Conservation (phyloP, 2,113 vertebrate species). For the Oreochromis niloticus region DNA sequence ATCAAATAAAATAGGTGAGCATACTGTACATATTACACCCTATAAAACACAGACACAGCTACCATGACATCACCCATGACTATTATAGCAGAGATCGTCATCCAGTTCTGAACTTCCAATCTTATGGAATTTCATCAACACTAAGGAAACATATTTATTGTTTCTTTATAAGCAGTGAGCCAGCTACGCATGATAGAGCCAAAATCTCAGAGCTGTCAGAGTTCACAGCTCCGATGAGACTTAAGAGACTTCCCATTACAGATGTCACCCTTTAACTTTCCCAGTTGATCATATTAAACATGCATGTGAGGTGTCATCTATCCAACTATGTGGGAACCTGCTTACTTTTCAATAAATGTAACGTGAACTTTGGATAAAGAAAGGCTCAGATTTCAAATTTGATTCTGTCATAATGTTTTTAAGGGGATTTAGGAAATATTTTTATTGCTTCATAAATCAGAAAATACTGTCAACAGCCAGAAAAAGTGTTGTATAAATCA, state of each 20-base stretch:
- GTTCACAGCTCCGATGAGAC: not conserved
- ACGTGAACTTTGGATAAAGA: not conserved
- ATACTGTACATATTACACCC: not conserved
- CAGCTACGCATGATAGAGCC: not conserved
- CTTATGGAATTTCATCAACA: not conserved
- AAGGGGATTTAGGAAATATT: not conserved
- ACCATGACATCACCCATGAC: not conserved
- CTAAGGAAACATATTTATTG: not conserved
- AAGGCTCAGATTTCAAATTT: not conserved
- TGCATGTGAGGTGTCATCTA: not conserved
- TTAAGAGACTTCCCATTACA: not conserved
- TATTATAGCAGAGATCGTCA: not conserved
- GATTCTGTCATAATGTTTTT: not conserved
- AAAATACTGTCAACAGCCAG: not conserved
- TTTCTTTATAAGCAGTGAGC: not conserved
- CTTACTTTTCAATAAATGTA: not conserved
- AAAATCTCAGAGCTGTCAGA: not conserved
- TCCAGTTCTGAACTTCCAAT: not conserved
- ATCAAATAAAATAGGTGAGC: not conserved
- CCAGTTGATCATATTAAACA: not conserved
- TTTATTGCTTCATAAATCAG: not conserved
- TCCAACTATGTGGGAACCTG: not conserved
- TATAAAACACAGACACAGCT: not conserved
- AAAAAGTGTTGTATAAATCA: not conserved
- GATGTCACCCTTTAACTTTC: not conserved